Evolutionary conservation across 2,888 invertebrate genomes (phyloP).

Genomic region (Lithophane semibrunnea): DNA sequence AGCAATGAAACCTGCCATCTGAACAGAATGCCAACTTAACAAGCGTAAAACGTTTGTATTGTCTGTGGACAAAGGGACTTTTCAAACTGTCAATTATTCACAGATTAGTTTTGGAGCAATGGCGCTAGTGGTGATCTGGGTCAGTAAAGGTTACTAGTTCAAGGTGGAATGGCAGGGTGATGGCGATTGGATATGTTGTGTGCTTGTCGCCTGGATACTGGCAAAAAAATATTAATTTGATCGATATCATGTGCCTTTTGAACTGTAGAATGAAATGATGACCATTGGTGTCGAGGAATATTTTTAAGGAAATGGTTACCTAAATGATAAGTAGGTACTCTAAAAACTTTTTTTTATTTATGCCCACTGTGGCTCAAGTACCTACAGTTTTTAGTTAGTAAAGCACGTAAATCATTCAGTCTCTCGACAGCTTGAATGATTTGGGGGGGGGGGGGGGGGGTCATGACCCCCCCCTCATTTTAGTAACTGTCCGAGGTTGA

Average conservation of each 20-base stretch:
- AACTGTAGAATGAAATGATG: constrained; percentile 21
- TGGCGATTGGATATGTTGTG: constrained; percentile 58
- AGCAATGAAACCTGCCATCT: constrained; percentile 57
- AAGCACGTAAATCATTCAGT: no score
- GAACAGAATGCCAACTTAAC: constrained; percentile 57
- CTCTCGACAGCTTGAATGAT: no score
- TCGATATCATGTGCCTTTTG: constrained; percentile 53
- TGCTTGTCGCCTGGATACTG: constrained; percentile 60
- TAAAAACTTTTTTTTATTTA: no score
- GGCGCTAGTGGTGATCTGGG: constrained; percentile 58
- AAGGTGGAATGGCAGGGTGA: constrained; percentile 45
- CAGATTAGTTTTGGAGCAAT: constrained; percentile 57
- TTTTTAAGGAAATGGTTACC: no score
- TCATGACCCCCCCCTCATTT: no score
- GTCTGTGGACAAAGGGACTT: constrained; percentile 59
- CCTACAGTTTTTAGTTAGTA: no score
- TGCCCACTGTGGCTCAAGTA: no score
- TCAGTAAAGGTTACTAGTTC: constrained; percentile 66
- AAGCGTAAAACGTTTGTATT: constrained; percentile 59
- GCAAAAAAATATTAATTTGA: constrained; percentile 53
- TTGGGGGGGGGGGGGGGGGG: no score
- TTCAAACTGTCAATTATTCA: constrained; percentile 54
- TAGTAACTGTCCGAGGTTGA: no score
- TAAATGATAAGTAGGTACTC: no score
- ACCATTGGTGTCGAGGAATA: no score